Percentiles rank a stretch among this genome's conserved stretches.
Conservation (phyloP, 2,113 vertebrate species). For the Pseudonaja textilis region DNA sequence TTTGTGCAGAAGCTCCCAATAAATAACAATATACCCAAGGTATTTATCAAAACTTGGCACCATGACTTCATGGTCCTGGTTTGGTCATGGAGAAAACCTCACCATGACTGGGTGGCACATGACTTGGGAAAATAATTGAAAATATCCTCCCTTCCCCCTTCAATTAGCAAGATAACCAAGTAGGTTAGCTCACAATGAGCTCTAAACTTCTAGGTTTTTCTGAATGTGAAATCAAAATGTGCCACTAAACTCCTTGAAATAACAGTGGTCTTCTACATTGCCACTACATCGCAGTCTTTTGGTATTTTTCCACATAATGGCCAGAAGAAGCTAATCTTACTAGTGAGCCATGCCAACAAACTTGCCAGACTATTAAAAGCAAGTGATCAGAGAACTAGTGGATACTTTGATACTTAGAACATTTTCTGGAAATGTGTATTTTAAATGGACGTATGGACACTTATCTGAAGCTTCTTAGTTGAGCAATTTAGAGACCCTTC, state of each 20-base stretch:
- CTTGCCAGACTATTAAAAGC: not conserved
- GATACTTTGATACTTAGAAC: not conserved
- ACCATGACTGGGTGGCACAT: not conserved
- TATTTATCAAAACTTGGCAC: not conserved
- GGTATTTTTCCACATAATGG: not conserved
- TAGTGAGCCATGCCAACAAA: not conserved
- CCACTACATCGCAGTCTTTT: not conserved
- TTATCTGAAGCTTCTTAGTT: not conserved
- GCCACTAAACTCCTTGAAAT: not conserved
- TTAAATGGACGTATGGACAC: not conserved
- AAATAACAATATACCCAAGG: not conserved
- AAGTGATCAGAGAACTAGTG: not conserved
- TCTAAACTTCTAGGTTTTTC: not conserved
- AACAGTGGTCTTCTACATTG: not conserved
- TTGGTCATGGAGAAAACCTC: not conserved
- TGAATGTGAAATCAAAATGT: not conserved
- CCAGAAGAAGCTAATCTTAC: not conserved
- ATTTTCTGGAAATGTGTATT: not conserved
- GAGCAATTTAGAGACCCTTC: not conserved
- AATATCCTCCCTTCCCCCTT: not conserved
- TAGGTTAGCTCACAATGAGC: not conserved
- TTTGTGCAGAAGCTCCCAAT: not conserved
- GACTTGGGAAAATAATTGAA: not conserved
- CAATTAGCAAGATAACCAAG: not conserved
- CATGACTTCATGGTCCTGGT: not conserved